These are phyloP conservation scores for Onthophagus taurus DNA, from an alignment of 1,140 invertebrate species.

Conservation along the genomic window DNA sequence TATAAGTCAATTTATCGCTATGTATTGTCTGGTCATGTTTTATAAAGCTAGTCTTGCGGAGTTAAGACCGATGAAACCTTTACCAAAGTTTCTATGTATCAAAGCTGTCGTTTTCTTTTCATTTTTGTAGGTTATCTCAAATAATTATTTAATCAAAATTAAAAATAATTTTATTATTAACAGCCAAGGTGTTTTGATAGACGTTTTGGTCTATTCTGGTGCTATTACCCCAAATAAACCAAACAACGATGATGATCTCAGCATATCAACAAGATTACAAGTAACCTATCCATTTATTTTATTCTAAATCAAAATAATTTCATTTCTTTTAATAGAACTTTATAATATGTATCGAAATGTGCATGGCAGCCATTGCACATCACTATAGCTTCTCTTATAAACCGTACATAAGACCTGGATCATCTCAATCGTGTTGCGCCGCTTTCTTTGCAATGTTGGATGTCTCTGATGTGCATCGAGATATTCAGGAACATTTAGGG, in stretches of 20 bases:
- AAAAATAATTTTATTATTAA: conserved; percentile 33
- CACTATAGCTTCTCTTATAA: conserved; percentile 91
- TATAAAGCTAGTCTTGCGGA: conserved; percentile 83
- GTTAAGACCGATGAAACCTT: conserved; percentile 81
- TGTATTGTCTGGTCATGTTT: conserved; percentile 93
- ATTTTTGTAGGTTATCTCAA: conserved; percentile 76
- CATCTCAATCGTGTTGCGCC: conserved; percentile 46
- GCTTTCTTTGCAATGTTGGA: conserved; percentile 83
- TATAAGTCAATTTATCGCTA: conserved; percentile 89
- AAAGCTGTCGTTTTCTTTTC: conserved; percentile 97
- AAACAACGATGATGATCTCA: conserved; percentile 55
- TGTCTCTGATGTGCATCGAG: conserved; percentile 83
- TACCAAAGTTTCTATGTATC: conserved; percentile 95
- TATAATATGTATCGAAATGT: conserved; percentile 96
- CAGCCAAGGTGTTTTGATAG: conserved; percentile 87
- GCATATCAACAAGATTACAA: conserved; percentile 72
- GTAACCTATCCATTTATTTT: conserved; percentile 38
- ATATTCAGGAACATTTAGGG: conserved; percentile 85
- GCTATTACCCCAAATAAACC: conserved; percentile 62
- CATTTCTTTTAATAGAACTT: conserved; percentile 68
- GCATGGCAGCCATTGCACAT: conserved; percentile 88
- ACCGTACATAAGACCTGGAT: conserved; percentile 57
- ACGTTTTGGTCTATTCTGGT: conserved; percentile 70
- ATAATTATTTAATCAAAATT: conserved; percentile 5
- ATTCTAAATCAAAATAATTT: conserved; percentile 14